Conservation (phyloP, 1,140 invertebrate species). For the Hypothenemus hampei region DNA sequence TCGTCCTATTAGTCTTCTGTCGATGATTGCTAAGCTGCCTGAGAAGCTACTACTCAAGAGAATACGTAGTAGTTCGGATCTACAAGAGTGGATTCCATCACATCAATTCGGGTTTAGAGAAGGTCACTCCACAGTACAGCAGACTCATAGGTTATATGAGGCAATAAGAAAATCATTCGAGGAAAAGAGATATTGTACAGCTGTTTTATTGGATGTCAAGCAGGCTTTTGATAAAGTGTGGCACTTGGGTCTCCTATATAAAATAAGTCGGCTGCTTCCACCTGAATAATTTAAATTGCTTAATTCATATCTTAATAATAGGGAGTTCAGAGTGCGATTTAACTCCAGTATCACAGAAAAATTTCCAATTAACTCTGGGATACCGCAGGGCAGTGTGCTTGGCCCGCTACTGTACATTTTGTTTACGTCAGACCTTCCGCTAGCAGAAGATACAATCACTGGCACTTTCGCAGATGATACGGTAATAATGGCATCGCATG, state of each 20-base stretch:
- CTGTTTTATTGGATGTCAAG: neutral
- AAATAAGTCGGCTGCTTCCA: too few species aligned
- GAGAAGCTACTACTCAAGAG: neutral
- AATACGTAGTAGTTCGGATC: neutral
- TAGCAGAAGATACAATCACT: neutral
- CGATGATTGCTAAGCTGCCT: neutral
- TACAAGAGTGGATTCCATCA: neutral
- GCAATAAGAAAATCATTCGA: neutral
- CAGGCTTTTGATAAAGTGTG: neutral
- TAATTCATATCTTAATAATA: too few species aligned
- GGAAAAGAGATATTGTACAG: neutral
- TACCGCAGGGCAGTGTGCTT: neutral
- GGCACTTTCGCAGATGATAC: constrained; percentile 3
- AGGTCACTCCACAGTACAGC: neutral
- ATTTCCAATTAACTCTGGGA: neutral
- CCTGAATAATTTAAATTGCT: too few species aligned
- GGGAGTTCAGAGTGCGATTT: too few species aligned
- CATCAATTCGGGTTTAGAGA: neutral
- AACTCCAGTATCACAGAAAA: too few species aligned
- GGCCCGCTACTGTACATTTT: neutral
- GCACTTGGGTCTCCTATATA: too few species aligned
- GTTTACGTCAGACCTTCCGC: neutral
- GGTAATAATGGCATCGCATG: neutral
- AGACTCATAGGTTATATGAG: neutral
- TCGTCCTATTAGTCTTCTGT: neutral